These are phyloP conservation scores for Glossophaga mutica DNA, from an alignment of 2,797 vertebrate species.

Conservation along the genomic window DNA sequence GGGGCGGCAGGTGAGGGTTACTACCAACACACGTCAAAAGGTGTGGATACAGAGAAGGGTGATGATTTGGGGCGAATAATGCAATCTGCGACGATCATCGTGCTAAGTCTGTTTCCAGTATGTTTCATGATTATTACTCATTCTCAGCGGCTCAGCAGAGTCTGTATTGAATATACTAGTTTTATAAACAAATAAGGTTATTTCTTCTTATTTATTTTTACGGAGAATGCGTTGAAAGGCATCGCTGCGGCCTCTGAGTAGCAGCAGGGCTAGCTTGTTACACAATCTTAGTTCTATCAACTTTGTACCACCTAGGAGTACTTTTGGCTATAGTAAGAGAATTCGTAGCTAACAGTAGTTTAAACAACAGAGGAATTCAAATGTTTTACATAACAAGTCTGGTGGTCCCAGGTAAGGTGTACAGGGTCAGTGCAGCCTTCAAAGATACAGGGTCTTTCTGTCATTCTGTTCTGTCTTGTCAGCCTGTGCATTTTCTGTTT, in stretches of 20 bases:
- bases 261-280: background rate
- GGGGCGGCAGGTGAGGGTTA: background rate
- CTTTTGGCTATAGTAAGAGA: background rate
- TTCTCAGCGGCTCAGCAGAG: background rate
- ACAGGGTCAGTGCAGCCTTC: background rate
- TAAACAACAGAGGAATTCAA: background rate
- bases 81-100: background rate
- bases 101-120: background rate
- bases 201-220: background rate
- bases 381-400: background rate
- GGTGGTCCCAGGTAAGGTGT: background rate
- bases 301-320: background rate
- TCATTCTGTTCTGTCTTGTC: background rate
- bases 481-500: background rate
- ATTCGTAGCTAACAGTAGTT: background rate
- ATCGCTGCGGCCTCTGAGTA: slow-evolving; percentile 4
- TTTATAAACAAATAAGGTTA: background rate
- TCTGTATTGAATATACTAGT: background rate
- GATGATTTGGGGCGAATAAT: background rate
- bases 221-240: background rate
- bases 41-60: background rate
- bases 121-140: background rate
- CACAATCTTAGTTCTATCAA: background rate
- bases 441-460: background rate
- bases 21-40: background rate